Conservation (phyloP, 2,797 vertebrate genomes). For the Propithecus perrieri region DNA sequence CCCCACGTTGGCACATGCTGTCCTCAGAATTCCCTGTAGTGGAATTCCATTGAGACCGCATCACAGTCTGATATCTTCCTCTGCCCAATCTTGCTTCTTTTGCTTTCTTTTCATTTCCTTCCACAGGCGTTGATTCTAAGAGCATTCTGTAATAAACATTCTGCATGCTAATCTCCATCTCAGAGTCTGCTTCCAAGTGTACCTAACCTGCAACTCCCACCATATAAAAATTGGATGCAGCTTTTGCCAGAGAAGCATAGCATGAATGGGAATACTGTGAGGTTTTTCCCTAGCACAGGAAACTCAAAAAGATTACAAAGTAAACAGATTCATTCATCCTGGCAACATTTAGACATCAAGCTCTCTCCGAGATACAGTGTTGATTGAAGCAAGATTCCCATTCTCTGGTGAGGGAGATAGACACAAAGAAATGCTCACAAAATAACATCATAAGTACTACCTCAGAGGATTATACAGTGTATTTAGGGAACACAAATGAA, state of each 20-base stretch:
- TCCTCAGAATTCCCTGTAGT: not conserved
- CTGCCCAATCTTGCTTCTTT: not conserved
- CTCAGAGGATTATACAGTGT: not conserved
- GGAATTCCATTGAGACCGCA: not conserved
- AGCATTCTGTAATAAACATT: not conserved
- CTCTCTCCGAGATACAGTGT: not conserved
- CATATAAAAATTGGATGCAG: not conserved
- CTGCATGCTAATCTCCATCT: not conserved
- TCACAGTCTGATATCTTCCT: not conserved
- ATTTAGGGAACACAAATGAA: not conserved
- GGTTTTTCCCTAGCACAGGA: not conserved
- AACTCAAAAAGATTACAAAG: not conserved
- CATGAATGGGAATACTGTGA: not conserved
- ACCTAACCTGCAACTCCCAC: not conserved
- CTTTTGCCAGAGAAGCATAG: not conserved
- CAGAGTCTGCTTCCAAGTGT: not conserved
- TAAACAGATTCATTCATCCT: constrained; percentile 14
- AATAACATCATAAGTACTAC: not conserved
- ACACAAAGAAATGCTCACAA: not conserved
- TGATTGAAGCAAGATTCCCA: not conserved
- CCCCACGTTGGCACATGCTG: not conserved
- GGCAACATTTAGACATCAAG: not conserved
- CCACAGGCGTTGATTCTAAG: not conserved
- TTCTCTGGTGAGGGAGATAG: not conserved
- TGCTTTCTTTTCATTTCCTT: not conserved